These are phyloP conservation scores for Rhinatrema bivittatum DNA, from an alignment of 2,797 vertebrate genomes.

Conservation along the genomic window DNA sequence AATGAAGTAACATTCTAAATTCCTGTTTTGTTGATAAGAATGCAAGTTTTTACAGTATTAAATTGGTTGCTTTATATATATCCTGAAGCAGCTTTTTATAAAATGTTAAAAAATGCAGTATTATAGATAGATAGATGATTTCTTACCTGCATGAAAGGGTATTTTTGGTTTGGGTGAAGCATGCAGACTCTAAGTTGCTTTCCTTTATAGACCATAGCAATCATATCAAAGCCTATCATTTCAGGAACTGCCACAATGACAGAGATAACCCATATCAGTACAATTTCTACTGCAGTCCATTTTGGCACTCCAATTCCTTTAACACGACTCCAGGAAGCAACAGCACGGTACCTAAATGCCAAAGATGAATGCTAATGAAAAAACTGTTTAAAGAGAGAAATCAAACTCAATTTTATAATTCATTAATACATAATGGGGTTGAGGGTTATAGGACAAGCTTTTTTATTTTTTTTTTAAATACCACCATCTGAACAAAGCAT, in stretches of 20 bases:
- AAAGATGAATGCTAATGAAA: constrained; percentile 3
- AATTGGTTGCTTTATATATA: no score
- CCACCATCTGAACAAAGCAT: no score
- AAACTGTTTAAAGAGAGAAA: neutral
- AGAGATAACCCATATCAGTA: constrained; percentile 82
- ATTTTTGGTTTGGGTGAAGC: constrained; percentile 73
- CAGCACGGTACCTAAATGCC: constrained; percentile 75
- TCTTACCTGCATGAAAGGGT: constrained; percentile 83
- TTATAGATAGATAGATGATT: no score
- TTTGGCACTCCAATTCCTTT: constrained; percentile 75
- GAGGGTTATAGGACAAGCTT: no score
- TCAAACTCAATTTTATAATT: neutral
- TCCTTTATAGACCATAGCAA: constrained; percentile 74
- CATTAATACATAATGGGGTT: no score
- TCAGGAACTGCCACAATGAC: constrained; percentile 81
- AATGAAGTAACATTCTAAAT: no score
- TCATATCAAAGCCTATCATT: constrained; percentile 83
- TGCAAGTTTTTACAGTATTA: no score
- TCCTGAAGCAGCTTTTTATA: no score
- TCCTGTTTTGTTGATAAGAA: no score
- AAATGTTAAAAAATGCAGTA: no score
- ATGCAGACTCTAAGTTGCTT: constrained; percentile 70
- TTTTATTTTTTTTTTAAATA: no score
- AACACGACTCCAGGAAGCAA: constrained; percentile 81
- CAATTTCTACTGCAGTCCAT: constrained; percentile 81